Percentiles rank a stretch among this genome's conserved stretches.
These are phyloP conservation scores for Cygnus buccinator DNA, from an alignment of 2,113 vertebrate genomes.

Conservation along the genomic window DNA sequence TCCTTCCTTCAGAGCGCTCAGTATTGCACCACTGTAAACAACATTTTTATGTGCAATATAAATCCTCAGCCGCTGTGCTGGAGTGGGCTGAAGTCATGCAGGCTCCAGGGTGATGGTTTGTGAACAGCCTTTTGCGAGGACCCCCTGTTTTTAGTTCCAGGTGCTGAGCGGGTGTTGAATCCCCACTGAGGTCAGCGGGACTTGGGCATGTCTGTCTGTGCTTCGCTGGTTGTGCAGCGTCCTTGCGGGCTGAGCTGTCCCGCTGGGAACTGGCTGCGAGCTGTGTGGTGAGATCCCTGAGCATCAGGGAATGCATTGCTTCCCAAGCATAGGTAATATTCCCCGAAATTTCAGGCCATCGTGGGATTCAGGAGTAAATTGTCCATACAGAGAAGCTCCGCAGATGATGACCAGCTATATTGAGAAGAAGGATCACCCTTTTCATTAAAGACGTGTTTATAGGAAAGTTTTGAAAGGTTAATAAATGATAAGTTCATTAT, in stretches of 20 bases:
- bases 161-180: neutral
- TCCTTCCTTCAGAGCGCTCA: neutral
- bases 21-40: neutral
- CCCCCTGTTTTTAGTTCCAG: neutral
- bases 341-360: neutral
- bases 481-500: neutral
- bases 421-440: neutral
- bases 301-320: neutral
- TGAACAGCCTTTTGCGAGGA: neutral
- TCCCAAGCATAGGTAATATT: neutral
- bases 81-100: neutral
- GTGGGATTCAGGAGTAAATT: neutral
- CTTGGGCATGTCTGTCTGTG: rapidly evolving
- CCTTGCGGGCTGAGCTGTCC: neutral
- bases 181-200: neutral
- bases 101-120: neutral
- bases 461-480: neutral
- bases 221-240: neutral
- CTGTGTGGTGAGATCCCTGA: neutral
- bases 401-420: neutral
- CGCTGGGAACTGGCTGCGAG: neutral
- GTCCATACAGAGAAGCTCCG: neutral
- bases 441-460: neutral
- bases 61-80: neutral
- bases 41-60: neutral